Percentiles rank a stretch among this genome's conserved stretches.
These are phyloP conservation scores for Cosmorhoe ocellata DNA, from an alignment of 2,888 invertebrate species.

Conservation along the genomic window DNA sequence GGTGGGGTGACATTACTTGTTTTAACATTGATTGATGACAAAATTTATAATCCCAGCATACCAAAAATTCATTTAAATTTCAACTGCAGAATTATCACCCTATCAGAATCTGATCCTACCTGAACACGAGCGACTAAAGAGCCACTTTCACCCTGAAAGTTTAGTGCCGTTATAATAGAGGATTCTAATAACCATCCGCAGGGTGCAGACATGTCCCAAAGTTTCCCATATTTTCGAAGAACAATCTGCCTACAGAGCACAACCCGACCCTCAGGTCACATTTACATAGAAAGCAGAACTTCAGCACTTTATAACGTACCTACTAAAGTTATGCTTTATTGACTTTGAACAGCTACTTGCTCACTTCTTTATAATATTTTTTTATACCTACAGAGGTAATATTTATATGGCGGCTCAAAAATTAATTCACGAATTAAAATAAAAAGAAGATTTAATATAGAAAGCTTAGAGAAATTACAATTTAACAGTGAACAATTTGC, in stretches of 20 bases:
- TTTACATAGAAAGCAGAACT: slow-evolving; percentile 13
- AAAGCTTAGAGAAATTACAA: too few species aligned
- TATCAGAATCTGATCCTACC: slow-evolving; percentile 15
- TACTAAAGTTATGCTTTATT: too few species aligned
- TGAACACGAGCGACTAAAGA: slow-evolving; percentile 11
- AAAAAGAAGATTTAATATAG: too few species aligned
- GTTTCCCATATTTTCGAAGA: slow-evolving; percentile 43
- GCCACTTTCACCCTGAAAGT: slow-evolving; percentile 25
- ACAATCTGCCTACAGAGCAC: slow-evolving; percentile 40
- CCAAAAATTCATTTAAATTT: too few species aligned
- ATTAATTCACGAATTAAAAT: too few species aligned
- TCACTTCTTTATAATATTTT: too few species aligned
- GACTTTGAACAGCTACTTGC: too few species aligned
- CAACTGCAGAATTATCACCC: neutral
- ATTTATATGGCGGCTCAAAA: too few species aligned
- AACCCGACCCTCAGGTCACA: slow-evolving; percentile 34
- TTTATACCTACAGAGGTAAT: too few species aligned
- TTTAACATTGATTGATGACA: neutral
- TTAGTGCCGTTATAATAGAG: slow-evolving; percentile 28
- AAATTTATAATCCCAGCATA: too few species aligned
- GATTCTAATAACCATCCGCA: slow-evolving; percentile 22
- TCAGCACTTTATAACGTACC: too few species aligned
- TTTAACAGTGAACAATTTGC: too few species aligned
- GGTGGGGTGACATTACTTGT: neutral
- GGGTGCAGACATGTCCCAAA: slow-evolving; percentile 31